Evolutionary conservation across 2,888 invertebrate genomes (phyloP), one percentile per base, ranked within the genome.

Genomic region (Glaucopsyche alexis): DNA sequence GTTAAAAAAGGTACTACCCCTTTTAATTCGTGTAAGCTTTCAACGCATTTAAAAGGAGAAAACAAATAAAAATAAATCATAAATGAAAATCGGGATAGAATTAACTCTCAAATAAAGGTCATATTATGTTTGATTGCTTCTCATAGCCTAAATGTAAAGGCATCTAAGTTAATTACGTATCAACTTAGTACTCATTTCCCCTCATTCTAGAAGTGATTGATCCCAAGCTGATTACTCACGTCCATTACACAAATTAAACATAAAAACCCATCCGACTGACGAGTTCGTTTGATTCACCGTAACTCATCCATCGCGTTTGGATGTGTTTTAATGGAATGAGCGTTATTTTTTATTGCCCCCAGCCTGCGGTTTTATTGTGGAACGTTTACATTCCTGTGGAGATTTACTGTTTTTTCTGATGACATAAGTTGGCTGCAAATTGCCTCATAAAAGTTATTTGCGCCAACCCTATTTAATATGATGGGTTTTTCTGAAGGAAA

Each of bases 381-480:
- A 81, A 83, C 85, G 86, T 87, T 90, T 85, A 86, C 86, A 85
- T 85, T 83, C 83, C 83, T 81, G 80, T 79, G 81, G 79, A 83
- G 85, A 89, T 90, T 90, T 87, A 89, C 87, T 83, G 83, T 82
- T 82, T 84, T 86, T 84, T 84, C 83, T 86, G 87, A 89, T 87
- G 87, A 88, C 87, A 87, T 87, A 89, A 89, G 87, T 87, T 85
- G 80, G 84, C 85, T 81, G 84, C 85, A 83, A 89, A 89, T 87
- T 84, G 87, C 87, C 84, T 87, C 83, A 89, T 90, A 88, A 90
- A 90, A 87, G 87, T 85, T 88, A 90, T 89, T 89, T 89, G 88
- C 87, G 85, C 81, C 78, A 81, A 78, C 81, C 79, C 42, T 71
- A 72, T 72, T 72, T 60, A 72, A 74, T 73, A 72, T 71, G 74